Evolutionary conservation across 1,140 invertebrate species (phyloP), one percentile per base, ranked within the genome.

Genomic region (Cydia splendana): DNA sequence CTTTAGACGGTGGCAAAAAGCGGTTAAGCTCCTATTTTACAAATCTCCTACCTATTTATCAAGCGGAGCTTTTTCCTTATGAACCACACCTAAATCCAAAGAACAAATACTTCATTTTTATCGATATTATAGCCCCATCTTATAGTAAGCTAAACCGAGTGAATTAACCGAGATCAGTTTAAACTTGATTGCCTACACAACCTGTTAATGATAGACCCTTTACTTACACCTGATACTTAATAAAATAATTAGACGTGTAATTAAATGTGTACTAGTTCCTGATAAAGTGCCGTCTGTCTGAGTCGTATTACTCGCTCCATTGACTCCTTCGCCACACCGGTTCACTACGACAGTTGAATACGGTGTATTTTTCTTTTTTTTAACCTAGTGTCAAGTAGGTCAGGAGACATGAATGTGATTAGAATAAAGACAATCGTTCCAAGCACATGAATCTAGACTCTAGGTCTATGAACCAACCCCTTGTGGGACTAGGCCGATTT

Each of bases 241-340:
- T 62, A 9, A 24, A 42, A 42, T 67, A 67, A 67, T 45, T 10
- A 71, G n/a, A 38, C 38, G 65, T 69, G n/a, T 71, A 71, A 71
- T 71, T 71, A 71, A 71, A 71, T 18, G 30, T 12, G 34, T n/a
- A 34, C 65, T 38, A 34, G 15, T n/a, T 71, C 34, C 67, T 71
- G 34, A 71, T 69, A 34, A 34, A 30, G 53, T n/a, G n/a, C 67
- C 30, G 65, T 69, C 80, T 78, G 53, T 78, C 83, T 86, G 82
- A 71, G 76, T 75, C 76, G 73, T 45, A 85, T 86, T 85, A 83
- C 53, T 65, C 83, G 85, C 77, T 84, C 82, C 77, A 76, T 75
- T 82, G 84, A 34, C 9, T 80, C 7, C 77, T 85, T 85, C 74
- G 86, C 79, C 80, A 88, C 85, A 85, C 81, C 76, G 83, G 75